Evolutionary conservation across 2,888 invertebrate genomes (phyloP), one percentile per base, ranked within the genome.

Genomic region (Clostera curtula): DNA sequence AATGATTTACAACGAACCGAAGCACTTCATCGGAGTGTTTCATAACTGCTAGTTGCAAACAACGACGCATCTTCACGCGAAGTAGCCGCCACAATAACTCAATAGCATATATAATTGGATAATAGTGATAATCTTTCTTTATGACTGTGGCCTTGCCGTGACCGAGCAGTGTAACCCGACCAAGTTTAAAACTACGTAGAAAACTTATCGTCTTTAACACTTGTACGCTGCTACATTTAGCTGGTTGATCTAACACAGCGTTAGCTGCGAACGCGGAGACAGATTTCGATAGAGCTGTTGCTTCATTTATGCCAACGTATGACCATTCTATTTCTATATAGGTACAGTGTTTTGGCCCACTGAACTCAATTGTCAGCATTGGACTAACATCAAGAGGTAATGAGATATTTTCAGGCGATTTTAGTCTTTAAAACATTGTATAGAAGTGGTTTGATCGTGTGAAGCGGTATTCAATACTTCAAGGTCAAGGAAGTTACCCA

Each of bases 351-450:
- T 68, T 70, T 80, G 76, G 77, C 76, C 77, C 67, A 75, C 63
- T 76, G 68, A 53, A 64, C 75, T 56, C 64, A 65, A 73, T 77
- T 70, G 62, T 64, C 43, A 67, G 62, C 69, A 72, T 82, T 82
- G 82, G 82, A 73, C 75, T 63, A 52, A 61, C 62, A 80, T 72
- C 80, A 79, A 79, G 56, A 62, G 70, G 57, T 72, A 72, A 71
- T 71, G 69, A 65, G 60, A 47, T 44, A 46, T 53, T 40, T 52
- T 40, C 60, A 55, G 35, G 50, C 66, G 50, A 76, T 63, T 62
- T 55, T 65, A 48, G 42, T 33, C 68, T 45, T 54, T 77, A 70
- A 49, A 49, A 35, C 47, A 46, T 47, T 32, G 17, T 25, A 9
- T 36, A 31, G 60, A 69, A 45, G 58, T 55, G 50, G 57, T 57